phyloP scores from a whole-genome alignment of 1,140 invertebrate genomes.

The Stegodyphus mimosarum region DNA sequence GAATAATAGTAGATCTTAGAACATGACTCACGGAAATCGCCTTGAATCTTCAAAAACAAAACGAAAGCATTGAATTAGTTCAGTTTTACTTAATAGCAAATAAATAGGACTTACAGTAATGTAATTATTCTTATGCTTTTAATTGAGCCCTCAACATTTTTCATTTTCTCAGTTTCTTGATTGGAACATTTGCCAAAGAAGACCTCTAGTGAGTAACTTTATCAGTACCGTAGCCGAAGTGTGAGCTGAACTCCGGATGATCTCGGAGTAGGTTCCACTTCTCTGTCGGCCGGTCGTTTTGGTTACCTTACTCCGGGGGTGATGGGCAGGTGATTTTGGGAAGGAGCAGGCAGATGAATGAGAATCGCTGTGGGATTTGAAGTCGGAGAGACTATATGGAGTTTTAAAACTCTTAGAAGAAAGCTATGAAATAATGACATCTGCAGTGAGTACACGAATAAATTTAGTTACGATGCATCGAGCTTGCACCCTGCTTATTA shows the following conservation, averaged over 20 bases:
- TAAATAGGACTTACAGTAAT: too few relatives aligned
- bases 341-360: conserved; percentile 56
- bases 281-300: conserved; percentile 56
- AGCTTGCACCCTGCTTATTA: neutral
- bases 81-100: too few relatives aligned
- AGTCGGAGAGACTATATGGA: conserved; percentile 29
- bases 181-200: too few relatives aligned
- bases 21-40: too few relatives aligned
- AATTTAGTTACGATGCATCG: neutral
- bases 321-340: conserved; percentile 29
- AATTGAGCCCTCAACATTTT: too few relatives aligned
- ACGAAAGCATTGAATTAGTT: too few relatives aligned
- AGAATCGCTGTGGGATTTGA: conserved; percentile 44
- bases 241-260: neutral
- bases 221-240: too few relatives aligned
- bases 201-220: too few relatives aligned
- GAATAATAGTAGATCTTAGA: too few relatives aligned
- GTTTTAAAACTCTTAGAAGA: conserved; percentile 46
- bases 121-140: too few relatives aligned
- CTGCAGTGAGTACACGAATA: conserved; percentile 52
- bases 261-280: conserved; percentile 44
- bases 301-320: conserved; percentile 40
- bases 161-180: too few relatives aligned
- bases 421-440: conserved; percentile 62
- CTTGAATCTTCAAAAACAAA: too few relatives aligned